Conservation (phyloP, 2,113 vertebrate species). For the Hypomesus transpacificus region DNA sequence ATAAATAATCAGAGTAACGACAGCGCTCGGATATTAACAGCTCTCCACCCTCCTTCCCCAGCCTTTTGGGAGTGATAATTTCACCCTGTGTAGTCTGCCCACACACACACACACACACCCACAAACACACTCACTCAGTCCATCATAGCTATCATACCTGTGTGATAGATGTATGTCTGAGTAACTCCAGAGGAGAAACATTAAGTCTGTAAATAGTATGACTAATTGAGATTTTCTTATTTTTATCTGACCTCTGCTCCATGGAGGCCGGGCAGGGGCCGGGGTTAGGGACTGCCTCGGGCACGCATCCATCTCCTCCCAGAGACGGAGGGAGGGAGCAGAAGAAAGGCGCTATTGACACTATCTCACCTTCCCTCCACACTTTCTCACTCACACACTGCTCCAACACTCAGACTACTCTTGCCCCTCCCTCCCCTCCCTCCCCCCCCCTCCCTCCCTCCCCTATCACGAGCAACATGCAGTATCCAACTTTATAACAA, state of each 20-base stretch:
- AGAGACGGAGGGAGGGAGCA: conserved; percentile 12
- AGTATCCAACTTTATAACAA: not conserved
- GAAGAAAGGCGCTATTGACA: conserved; percentile 25
- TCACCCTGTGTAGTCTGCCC: conserved; percentile 30
- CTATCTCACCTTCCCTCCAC: conserved; percentile 30
- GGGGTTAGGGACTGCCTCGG: conserved; percentile 30
- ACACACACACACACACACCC: not conserved
- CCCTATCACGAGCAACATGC: not conserved
- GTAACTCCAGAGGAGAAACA: conserved; percentile 18
- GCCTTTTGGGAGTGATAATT: conserved; percentile 16
- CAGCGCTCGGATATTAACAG: conserved; percentile 34
- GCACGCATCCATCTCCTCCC: conserved; percentile 19
- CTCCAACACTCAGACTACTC: conserved; percentile 9
- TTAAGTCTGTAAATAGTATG: conserved; percentile 43
- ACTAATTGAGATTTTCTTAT: conserved; percentile 56
- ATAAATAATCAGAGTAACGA: conserved; percentile 37
- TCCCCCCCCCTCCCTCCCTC: not conserved
- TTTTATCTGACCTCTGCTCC: conserved; percentile 50
- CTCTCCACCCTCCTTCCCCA: conserved; percentile 41
- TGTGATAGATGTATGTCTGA: not conserved
- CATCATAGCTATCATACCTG: not conserved
- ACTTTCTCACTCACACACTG: conserved; percentile 28
- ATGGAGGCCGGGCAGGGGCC: not conserved
- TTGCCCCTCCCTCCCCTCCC: not conserved
- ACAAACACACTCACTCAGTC: conserved; percentile 15